Evolutionary conservation across 2,888 invertebrate species (phyloP).

Genomic region (Amblyjoppa fuscipennis): DNA sequence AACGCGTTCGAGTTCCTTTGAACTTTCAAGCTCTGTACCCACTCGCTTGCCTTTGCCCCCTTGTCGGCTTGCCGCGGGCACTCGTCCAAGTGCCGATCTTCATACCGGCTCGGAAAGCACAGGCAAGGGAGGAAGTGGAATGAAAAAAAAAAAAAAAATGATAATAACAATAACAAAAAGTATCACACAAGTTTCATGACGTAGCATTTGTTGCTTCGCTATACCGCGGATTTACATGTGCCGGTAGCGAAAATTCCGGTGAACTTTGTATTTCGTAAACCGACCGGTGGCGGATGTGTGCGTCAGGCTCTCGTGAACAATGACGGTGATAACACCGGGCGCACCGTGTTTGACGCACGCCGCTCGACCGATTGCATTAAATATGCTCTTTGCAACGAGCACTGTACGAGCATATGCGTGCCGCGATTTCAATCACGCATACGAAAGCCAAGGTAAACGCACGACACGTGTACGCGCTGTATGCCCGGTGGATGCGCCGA

Average conservation of each 20-base stretch:
- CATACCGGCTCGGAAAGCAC: background rate
- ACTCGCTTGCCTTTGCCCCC: constrained; percentile 17
- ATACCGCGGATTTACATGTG: background rate
- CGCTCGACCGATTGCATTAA: constrained; percentile 15
- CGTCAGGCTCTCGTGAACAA: constrained; percentile 2
- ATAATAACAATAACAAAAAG: background rate
- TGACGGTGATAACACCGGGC: background rate
- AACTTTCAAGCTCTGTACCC: constrained; percentile 64
- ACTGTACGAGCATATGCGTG: background rate
- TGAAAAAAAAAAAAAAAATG: too few relatives aligned
- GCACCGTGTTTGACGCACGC: background rate
- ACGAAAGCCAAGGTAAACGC: background rate
- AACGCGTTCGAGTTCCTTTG: constrained; percentile 69
- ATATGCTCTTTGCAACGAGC: constrained; percentile 2
- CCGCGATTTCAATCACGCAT: background rate
- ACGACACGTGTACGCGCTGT: background rate
- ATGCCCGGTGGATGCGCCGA: too few relatives aligned
- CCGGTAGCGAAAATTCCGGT: background rate
- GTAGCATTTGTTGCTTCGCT: background rate
- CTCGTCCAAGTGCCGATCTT: constrained; percentile 54
- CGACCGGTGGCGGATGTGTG: background rate
- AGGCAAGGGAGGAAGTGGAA: background rate
- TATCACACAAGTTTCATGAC: background rate
- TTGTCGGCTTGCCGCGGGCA: constrained; percentile 46
- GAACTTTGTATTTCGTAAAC: background rate